Conservation (phyloP, 2,888 invertebrate genomes). For the Nemotelus pantherinus region DNA sequence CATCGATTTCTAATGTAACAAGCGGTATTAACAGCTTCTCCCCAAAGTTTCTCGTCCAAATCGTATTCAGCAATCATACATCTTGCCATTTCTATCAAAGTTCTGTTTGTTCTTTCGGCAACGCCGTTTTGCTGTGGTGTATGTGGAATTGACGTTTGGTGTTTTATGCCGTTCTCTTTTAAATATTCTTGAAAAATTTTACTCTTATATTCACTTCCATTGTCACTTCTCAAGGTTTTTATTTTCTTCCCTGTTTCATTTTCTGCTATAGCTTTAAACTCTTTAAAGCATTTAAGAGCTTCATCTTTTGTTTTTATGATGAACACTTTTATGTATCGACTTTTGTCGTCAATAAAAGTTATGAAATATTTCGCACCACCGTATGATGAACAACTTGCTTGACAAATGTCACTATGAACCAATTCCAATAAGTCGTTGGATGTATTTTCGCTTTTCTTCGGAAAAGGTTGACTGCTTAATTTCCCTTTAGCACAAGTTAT, state of each 20-base stretch:
- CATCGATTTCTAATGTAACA: slow-evolving; percentile 48
- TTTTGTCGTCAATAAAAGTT: slow-evolving; percentile 15
- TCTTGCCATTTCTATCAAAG: slow-evolving; percentile 51
- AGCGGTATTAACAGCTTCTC: slow-evolving; percentile 51
- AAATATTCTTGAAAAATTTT: background rate
- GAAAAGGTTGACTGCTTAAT: too few relatives aligned
- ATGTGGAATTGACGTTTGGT: slow-evolving; percentile 49
- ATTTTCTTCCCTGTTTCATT: slow-evolving; percentile 44
- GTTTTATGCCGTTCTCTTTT: slow-evolving; percentile 48
- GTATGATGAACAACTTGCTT: background rate
- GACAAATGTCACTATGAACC: slow-evolving; percentile 1
- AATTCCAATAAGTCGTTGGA: background rate
- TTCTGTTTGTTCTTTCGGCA: slow-evolving; percentile 52
- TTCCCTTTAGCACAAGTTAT: too few relatives aligned
- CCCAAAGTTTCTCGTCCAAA: background rate
- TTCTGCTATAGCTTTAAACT: slow-evolving; percentile 34
- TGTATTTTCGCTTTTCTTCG: too few relatives aligned
- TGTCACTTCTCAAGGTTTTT: slow-evolving; percentile 23
- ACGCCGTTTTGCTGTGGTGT: slow-evolving; percentile 53
- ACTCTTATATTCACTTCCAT: slow-evolving; percentile 21
- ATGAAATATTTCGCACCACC: slow-evolving; percentile 21
- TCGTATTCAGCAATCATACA: slow-evolving; percentile 49
- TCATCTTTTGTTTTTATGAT: slow-evolving; percentile 20
- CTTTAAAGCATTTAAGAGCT: background rate
- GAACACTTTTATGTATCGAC: slow-evolving; percentile 2